phyloP scores from a whole-genome alignment of 2,888 invertebrate species.

The Tetropium fuscum region DNA sequence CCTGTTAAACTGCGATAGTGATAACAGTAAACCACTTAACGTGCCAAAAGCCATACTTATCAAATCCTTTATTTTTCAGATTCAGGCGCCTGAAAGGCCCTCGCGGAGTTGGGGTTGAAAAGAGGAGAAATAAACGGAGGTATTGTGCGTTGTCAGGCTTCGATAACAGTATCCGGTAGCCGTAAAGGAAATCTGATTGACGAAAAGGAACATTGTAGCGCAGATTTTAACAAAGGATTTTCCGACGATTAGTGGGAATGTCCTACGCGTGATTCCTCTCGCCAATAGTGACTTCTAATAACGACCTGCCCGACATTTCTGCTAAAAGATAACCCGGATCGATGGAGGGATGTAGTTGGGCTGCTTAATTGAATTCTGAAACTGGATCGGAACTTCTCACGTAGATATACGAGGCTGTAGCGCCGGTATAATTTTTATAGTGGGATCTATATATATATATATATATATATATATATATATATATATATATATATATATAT shows the following conservation, averaged over 20 bases:
- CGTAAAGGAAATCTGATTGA: slow-evolving; percentile 34
- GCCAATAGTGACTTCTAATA: slow-evolving; percentile 22
- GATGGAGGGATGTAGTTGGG: slow-evolving; percentile 7
- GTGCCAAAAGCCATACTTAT: too few species aligned
- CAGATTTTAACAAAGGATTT: slow-evolving; percentile 37
- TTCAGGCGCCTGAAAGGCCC: background rate
- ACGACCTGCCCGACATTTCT: slow-evolving; percentile 11
- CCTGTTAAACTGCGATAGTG: too few species aligned
- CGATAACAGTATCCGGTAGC: slow-evolving; percentile 34
- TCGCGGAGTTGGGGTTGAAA: slow-evolving; percentile 1
- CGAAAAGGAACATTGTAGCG: slow-evolving; percentile 35
- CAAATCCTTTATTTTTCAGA: slow-evolving; percentile 6
- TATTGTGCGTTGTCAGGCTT: slow-evolving; percentile 36
- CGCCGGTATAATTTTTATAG: background rate
- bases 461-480: too few species aligned
- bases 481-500: too few species aligned
- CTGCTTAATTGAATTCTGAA: slow-evolving; percentile 18
- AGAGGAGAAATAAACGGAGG: slow-evolving; percentile 24
- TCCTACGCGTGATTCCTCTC: slow-evolving; percentile 16
- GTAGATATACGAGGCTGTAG: background rate
- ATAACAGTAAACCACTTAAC: too few species aligned
- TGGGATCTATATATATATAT: too few species aligned
- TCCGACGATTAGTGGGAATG: slow-evolving; percentile 32
- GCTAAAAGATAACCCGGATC: slow-evolving; percentile 20
- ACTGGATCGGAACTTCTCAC: slow-evolving; percentile 1